Evolutionary conservation across 2,888 invertebrate species (phyloP), one percentile per base, ranked within the genome.

Genomic region (Pristionchus mayeri): DNA sequence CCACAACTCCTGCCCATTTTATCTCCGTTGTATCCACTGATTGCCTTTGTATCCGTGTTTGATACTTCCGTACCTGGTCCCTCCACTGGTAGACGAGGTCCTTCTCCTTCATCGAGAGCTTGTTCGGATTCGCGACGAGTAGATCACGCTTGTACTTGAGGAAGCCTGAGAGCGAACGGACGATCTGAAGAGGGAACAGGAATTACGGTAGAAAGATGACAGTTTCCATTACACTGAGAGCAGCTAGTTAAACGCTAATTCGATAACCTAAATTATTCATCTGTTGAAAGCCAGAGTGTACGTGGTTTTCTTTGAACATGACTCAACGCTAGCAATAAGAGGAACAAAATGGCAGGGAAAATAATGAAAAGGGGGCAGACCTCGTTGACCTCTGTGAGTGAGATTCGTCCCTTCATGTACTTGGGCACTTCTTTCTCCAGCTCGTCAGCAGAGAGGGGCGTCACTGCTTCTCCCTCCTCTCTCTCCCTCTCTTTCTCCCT

Each of bases 331-430:
- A n/a, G n/a, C n/a, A n/a, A n/a, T n/a, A n/a, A n/a, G n/a, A n/a
- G n/a, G n/a, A n/a, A n/a, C n/a, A n/a, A n/a, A n/a, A n/a, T n/a
- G n/a, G n/a, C n/a, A n/a, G n/a, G n/a, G n/a, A n/a, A n/a, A n/a
- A n/a, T n/a, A n/a, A n/a, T n/a, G n/a, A n/a, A n/a, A n/a, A n/a
- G n/a, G n/a, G n/a, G n/a, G n/a, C 81, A 1, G 3, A 83, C 83
- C 83, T 83, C 83, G 57, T 84, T 84, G 37, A 78, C 78, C 37
- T 84, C 84, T 3, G 9, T 37, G 18, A 84, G 57, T 40, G 84
- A 24, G 16, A 84, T 18, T 18, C 84, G 76, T 18, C 78, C 78
- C 84, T 78, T 84, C 84, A 84, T 84, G 78, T 84, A 84, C 78
- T 84, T 84, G 76, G 84, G 84, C 37, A 84, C 60, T 27, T 7